Evolutionary conservation across 2,888 invertebrate species (phyloP).

Genomic region (Syrphus vitripennis): DNA sequence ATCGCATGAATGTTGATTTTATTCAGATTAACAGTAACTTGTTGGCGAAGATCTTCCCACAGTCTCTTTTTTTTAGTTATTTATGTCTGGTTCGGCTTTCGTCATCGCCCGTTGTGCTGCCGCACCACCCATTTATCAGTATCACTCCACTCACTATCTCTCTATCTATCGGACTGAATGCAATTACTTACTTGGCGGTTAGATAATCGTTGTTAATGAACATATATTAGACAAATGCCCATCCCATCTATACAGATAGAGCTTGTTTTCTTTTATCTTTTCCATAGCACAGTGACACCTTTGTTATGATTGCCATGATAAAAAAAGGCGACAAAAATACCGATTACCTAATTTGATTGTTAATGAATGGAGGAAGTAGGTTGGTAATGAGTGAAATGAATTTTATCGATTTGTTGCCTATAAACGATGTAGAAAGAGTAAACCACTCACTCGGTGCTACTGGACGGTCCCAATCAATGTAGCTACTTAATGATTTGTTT

Average conservation of each 20-base stretch:
- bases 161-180: neutral
- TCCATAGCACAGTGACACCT: constrained; percentile 35
- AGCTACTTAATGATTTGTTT: neutral
- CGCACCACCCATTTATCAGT: neutral
- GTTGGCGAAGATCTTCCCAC: constrained; percentile 16
- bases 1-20: constrained; percentile 11
- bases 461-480: neutral
- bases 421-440: neutral
- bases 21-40: constrained; percentile 2
- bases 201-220: constrained; percentile 28
- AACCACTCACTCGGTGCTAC: no score
- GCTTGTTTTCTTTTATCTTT: neutral
- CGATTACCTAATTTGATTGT: neutral
- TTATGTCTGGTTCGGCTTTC: neutral
- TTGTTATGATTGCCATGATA: constrained; percentile 37
- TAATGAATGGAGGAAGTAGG: neutral
- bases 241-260: neutral
- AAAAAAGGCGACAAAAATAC: neutral
- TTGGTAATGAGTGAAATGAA: neutral
- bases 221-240: neutral
- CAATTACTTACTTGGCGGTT: no score
- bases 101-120: no score
- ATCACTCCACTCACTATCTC: no score
- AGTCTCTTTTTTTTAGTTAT: no score
- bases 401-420: neutral